These are phyloP conservation scores for Xiphophorus couchianus DNA, from an alignment of 2,113 vertebrate species.

Conservation along the genomic window DNA sequence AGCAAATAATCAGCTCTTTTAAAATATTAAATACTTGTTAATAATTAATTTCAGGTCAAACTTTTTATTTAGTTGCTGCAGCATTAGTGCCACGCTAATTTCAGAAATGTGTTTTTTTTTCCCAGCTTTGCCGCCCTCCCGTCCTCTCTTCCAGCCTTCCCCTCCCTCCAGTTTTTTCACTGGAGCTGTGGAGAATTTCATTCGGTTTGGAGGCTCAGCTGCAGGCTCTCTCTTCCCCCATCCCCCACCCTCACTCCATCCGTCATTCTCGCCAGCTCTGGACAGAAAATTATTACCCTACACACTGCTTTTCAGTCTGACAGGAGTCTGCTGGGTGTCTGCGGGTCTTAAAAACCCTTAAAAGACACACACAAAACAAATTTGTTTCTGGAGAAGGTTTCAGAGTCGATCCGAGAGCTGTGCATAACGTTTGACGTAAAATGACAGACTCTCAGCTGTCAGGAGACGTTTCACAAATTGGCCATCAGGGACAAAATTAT, in stretches of 20 bases:
- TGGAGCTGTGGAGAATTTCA: constrained; percentile 72
- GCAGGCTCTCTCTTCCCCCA: constrained; percentile 45
- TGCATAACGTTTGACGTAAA: constrained; percentile 7
- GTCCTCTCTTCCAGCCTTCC: constrained; percentile 14
- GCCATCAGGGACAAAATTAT: neutral
- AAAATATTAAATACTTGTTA: neutral
- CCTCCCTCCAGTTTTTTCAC: constrained; percentile 55
- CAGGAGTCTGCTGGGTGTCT: constrained; percentile 33
- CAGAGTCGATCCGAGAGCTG: neutral
- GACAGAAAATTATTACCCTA: constrained; percentile 60
- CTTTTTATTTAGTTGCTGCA: neutral
- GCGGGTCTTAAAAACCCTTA: constrained; percentile 9
- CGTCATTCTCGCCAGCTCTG: constrained; percentile 56
- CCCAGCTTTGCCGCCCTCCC: constrained; percentile 41
- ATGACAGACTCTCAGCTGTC: constrained; percentile 1
- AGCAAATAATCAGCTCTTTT: too few relatives aligned
- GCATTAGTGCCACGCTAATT: neutral
- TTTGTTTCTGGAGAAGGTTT: neutral
- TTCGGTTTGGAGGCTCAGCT: constrained; percentile 72
- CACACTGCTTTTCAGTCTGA: constrained; percentile 41
- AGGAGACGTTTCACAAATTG: constrained; percentile 14
- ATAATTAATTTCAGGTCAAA: neutral
- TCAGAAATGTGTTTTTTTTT: constrained; percentile 11
- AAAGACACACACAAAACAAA: neutral
- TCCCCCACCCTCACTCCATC: constrained; percentile 57